Percentiles rank a stretch among this genome's conserved stretches.
These are phyloP conservation scores for Microplitis manilae DNA, from an alignment of 2,888 invertebrate genomes.

Conservation along the genomic window DNA sequence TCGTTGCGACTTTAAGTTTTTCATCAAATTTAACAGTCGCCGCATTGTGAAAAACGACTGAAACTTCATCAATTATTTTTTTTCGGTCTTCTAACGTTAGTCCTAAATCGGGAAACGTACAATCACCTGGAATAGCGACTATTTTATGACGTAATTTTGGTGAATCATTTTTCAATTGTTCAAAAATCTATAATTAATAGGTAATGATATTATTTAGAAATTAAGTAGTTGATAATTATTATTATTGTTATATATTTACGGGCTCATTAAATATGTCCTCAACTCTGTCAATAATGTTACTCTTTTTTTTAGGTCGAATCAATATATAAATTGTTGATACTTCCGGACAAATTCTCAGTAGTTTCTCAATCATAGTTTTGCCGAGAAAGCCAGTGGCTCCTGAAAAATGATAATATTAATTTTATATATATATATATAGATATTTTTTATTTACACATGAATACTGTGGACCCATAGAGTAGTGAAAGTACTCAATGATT, in stretches of 20 bases:
- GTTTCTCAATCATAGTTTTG: constrained; percentile 76
- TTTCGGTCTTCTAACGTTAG: constrained; percentile 73
- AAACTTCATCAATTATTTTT: constrained; percentile 73
- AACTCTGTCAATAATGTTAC: constrained; percentile 72
- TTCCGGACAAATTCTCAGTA: constrained; percentile 75
- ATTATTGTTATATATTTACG: constrained; percentile 70
- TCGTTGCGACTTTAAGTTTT: constrained; percentile 77
- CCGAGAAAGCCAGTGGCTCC: constrained; percentile 74
- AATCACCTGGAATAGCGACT: constrained; percentile 75
- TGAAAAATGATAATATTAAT: constrained; percentile 41
- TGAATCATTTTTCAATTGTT: constrained; percentile 71
- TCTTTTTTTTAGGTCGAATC: constrained; percentile 75
- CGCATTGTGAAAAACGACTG: constrained; percentile 81
- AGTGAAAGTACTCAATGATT: constrained; percentile 26
- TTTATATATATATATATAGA: background rate
- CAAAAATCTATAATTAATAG: constrained; percentile 72
- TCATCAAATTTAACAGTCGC: constrained; percentile 86
- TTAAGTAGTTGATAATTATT: background rate
- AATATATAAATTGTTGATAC: constrained; percentile 74
- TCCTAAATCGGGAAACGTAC: constrained; percentile 74
- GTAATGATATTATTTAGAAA: background rate
- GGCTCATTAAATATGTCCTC: constrained; percentile 77
- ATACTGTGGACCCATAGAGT: constrained; percentile 2
- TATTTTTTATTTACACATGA: background rate
- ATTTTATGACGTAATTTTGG: constrained; percentile 76